A percentile compares a stretch with the other conserved stretches of the same genome.
Conservation (phyloP, 2,888 invertebrate genomes). For the Drosophila tripunctata region DNA sequence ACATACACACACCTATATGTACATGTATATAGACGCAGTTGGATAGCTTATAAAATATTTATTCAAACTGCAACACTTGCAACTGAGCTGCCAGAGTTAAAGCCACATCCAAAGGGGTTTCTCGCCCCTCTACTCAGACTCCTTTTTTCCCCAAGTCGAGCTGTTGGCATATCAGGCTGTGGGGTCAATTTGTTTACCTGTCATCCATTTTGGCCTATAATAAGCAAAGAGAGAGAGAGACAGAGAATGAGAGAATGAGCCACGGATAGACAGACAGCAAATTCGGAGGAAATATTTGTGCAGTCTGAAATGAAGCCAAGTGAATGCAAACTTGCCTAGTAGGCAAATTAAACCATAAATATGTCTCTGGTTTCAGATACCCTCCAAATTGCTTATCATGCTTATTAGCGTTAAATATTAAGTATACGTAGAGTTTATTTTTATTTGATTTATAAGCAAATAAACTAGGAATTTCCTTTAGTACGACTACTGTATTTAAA, state of each 20-base stretch:
- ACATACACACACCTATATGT: constrained; percentile 8
- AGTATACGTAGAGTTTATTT: too few species aligned
- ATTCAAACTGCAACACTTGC: constrained; percentile 72
- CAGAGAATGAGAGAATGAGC: neutral
- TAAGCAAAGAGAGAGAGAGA: constrained; percentile 16
- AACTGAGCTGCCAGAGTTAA: constrained; percentile 28
- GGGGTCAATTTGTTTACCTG: constrained; percentile 49
- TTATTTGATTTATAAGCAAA: too few species aligned
- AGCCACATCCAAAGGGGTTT: neutral
- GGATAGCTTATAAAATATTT: constrained; percentile 70
- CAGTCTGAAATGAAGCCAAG: neutral
- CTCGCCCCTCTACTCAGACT: too few species aligned
- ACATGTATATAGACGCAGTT: constrained; percentile 1
- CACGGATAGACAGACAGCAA: neutral
- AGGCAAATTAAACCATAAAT: constrained; percentile 9
- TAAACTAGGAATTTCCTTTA: too few species aligned
- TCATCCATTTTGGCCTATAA: constrained; percentile 27
- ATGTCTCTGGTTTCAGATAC: neutral
- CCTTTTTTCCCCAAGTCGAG: neutral
- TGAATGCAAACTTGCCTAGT: constrained; percentile 5
- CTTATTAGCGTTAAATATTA: too few species aligned
- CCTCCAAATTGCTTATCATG: neutral
- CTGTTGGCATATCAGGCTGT: constrained; percentile 28
- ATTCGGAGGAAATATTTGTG: constrained; percentile 14
- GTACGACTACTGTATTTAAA: too few species aligned